Conservation (phyloP, 2,113 vertebrate species). For the Ceuthmochares aereus region DNA sequence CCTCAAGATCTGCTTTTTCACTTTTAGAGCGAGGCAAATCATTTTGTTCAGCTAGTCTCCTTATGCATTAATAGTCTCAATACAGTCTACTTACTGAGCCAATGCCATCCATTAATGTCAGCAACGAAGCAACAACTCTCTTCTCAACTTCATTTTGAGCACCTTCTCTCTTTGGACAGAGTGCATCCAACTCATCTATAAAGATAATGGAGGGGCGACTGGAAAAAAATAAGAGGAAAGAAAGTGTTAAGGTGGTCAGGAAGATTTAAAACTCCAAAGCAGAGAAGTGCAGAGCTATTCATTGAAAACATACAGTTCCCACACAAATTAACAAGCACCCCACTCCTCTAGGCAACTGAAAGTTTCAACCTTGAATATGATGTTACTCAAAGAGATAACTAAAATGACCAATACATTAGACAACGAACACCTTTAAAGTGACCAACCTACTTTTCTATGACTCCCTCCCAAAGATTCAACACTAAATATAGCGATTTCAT, state of each 20-base stretch:
- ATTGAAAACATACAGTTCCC: neutral
- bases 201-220: slow-evolving; percentile 94
- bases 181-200: slow-evolving; percentile 94
- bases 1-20: neutral
- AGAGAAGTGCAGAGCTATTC: neutral
- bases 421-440: neutral
- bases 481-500: neutral
- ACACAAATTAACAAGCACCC: neutral
- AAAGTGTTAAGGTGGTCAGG: neutral
- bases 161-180: slow-evolving; percentile 93
- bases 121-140: slow-evolving; percentile 91
- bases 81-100: slow-evolving; percentile 84
- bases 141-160: slow-evolving; percentile 97
- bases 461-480: neutral
- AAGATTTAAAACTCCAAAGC: neutral
- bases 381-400: neutral
- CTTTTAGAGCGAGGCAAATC: neutral
- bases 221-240: neutral
- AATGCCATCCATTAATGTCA: slow-evolving; percentile 96
- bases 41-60: neutral
- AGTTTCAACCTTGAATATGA: neutral
- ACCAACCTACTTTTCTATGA: neutral
- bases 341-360: neutral
- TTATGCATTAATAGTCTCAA: neutral
- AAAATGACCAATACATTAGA: neutral